These are phyloP conservation scores for Drosophila parabipectinata DNA, from an alignment of 1,140 invertebrate genomes.

Conservation along the genomic window DNA sequence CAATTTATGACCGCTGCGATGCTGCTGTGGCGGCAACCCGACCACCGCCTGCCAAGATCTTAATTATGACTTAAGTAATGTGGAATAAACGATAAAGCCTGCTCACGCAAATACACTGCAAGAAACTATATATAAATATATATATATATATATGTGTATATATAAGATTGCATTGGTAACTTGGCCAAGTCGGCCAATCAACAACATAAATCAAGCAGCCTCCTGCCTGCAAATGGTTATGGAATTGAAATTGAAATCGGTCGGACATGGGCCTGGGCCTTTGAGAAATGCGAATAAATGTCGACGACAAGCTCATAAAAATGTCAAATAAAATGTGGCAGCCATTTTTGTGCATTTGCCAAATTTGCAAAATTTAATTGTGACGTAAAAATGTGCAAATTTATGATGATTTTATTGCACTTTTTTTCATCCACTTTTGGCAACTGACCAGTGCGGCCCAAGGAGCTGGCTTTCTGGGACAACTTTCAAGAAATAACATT, in stretches of 20 bases:
- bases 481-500: conserved; percentile 37
- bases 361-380: conserved; percentile 80
- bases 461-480: conserved; percentile 35
- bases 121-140: conserved; percentile 18
- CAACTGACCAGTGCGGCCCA: conserved; percentile 55
- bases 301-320: conserved; percentile 68
- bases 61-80: conserved; percentile 82
- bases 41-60: conserved; percentile 75
- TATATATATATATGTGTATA: background rate
- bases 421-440: conserved; percentile 55
- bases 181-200: conserved; percentile 61
- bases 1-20: conserved; percentile 77
- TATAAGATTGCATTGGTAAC: conserved; percentile 5
- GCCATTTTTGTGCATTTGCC: conserved; percentile 79
- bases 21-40: conserved; percentile 25
- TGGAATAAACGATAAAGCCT: conserved; percentile 80
- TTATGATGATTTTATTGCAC: conserved; percentile 78
- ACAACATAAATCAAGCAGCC: conserved; percentile 68
- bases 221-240: conserved; percentile 21
- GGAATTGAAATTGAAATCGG: conserved; percentile 28
- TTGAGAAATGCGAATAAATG: conserved; percentile 46
- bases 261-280: background rate
- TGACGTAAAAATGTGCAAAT: conserved; percentile 68
- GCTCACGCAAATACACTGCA: conserved; percentile 76
- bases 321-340: conserved; percentile 77